phyloP scores from a whole-genome alignment of 1,140 invertebrate genomes.

The Drosophila nigrodunni region DNA sequence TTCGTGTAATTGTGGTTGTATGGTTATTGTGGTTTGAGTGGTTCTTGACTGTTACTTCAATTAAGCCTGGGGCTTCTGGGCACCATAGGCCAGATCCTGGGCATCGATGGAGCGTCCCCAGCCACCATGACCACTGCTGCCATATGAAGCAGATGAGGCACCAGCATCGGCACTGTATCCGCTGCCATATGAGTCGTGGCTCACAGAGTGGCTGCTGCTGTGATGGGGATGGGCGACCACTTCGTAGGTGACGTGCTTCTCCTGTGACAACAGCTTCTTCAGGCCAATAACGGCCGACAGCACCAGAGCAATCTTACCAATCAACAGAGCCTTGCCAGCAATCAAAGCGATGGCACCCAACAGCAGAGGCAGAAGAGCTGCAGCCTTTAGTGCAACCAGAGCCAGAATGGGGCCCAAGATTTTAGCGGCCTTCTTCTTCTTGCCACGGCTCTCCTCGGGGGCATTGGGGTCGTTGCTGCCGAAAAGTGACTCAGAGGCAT shows the following conservation, averaged over 20 bases:
- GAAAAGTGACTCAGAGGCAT: conserved; percentile 88
- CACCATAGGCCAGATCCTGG: conserved; percentile 90
- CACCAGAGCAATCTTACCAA: conserved; percentile 93
- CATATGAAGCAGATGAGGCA: conserved; percentile 86
- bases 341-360: conserved; percentile 92
- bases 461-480: conserved; percentile 85
- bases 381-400: conserved; percentile 90
- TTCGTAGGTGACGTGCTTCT: conserved; percentile 94
- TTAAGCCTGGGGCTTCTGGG: conserved; percentile 87
- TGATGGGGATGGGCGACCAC: conserved; percentile 93
- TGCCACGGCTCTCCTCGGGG: conserved; percentile 89
- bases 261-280: conserved; percentile 90
- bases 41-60: conserved; percentile 39
- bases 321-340: conserved; percentile 92
- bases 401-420: conserved; percentile 91
- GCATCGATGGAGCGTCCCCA: conserved; percentile 91
- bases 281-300: conserved; percentile 92
- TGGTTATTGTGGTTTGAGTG: conserved; percentile 36
- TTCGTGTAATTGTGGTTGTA: conserved; percentile 43
- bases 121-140: conserved; percentile 86
- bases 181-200: conserved; percentile 88
- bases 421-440: conserved; percentile 93
- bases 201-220: conserved; percentile 86
- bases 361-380: conserved; percentile 90
- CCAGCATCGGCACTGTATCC: conserved; percentile 86